Evolutionary conservation across 1,140 invertebrate genomes (phyloP).

Genomic region (Drosophila bipectinata): DNA sequence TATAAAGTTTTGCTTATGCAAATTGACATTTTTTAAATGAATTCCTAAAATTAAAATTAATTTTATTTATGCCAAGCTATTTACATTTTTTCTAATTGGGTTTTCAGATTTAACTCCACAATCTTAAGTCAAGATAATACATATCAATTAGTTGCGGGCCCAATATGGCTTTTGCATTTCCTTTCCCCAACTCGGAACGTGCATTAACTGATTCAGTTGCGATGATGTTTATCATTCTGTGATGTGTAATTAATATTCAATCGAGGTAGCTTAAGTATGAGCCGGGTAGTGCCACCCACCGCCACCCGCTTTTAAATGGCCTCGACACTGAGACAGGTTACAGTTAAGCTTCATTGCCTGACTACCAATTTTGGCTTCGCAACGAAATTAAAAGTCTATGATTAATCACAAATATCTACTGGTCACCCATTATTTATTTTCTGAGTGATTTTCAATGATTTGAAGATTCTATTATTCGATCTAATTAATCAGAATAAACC

Average conservation of each 20-base stretch:
- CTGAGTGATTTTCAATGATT: too few relatives aligned
- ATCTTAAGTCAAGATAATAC: not conserved
- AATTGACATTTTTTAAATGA: too few relatives aligned
- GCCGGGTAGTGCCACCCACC: conserved; percentile 2
- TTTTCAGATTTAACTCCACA: not conserved
- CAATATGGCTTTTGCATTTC: conserved; percentile 19
- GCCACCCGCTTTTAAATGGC: not conserved
- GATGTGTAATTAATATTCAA: conserved; percentile 50
- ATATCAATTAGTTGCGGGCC: conserved; percentile 3
- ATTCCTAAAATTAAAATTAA: not conserved
- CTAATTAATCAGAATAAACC: not conserved
- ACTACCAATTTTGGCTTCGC: conserved; percentile 60
- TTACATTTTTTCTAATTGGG: too few relatives aligned
- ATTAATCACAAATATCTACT: conserved; percentile 13
- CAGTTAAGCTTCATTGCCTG: conserved; percentile 52
- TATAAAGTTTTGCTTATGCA: not conserved
- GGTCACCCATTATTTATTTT: conserved; percentile 3
- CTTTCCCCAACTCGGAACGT: conserved; percentile 18
- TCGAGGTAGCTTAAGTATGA: conserved; percentile 26
- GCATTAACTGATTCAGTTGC: conserved; percentile 19
- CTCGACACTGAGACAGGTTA: conserved; percentile 60
- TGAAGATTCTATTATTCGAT: not conserved
- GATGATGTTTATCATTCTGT: conserved; percentile 25
- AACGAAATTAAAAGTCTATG: conserved; percentile 51
- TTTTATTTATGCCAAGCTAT: not conserved